Base-by-base conservation (phyloP, 2,113 vertebrate genomes). In the Psephotus haematonotus region DNA sequence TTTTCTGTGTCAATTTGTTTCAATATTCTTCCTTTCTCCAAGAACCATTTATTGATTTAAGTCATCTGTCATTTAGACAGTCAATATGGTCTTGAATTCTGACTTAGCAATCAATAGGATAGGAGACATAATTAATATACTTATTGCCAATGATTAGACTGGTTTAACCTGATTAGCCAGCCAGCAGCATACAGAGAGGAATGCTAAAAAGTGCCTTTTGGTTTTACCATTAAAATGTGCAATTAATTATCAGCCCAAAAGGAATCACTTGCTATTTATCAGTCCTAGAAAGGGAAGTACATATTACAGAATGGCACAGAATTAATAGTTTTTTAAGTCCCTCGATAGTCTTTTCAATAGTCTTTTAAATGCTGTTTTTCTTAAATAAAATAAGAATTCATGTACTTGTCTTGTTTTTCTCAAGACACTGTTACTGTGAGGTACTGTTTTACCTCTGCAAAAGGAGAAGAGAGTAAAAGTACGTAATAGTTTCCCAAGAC, bases 51-150 rank as follows among this genome's bases (percentile, higher is more conserved):
- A 68, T 77, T 90, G 57, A 62, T 50, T 86, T 74, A 49, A 86
- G 52, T 24, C 22, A 46, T 88, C 81, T 91, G 35, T 81, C 68
- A 82, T 75, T 82, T 27, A 81, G 65, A 69, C 24, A 82, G 46
- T 81, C 52, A 88, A 79, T 84, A 18, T 62, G 65, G 71, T 79
- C 31, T 83, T 96, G 52, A 92, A 74, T 92, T 94, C n/a, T 81
- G 75, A 74, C 33, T 55, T 52, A 67, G 25, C 82, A 95, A 89
- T 92, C 64, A 64, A 80, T 93, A 68, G 24, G 53, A 71, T 70
- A 59, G 43, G 46, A 78, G 65, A 76, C 50, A 85, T 84, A 86
- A 89, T 64, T 87, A 89, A 91, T 85, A 69, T 5, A 72, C 17
- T 19, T 52, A 55, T 62, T 87, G 33, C 47, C 23, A 79, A 12